Percentiles rank a stretch among this genome's conserved stretches.
Conservation (phyloP, 2,797 vertebrate genomes). For the Pagetopsis macropterus region DNA sequence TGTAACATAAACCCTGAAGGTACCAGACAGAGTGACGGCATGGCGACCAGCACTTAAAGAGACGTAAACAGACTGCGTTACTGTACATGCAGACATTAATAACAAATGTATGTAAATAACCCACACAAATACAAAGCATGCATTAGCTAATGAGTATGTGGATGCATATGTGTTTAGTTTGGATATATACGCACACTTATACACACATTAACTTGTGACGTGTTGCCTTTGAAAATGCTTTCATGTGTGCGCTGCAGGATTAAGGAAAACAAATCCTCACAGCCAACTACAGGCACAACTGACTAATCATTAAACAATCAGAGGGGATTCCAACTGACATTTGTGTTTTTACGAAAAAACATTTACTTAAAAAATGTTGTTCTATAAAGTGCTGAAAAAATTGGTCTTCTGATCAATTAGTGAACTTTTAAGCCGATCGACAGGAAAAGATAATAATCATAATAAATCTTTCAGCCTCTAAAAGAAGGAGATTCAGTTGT, state of each 20-base stretch:
- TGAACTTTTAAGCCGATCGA: no score
- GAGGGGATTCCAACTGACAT: constrained; percentile 19
- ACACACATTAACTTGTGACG: constrained; percentile 9
- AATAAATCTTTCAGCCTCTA: no score
- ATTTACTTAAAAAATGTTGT: not conserved
- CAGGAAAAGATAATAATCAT: no score
- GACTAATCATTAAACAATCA: constrained; percentile 36
- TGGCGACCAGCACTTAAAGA: constrained; percentile 1
- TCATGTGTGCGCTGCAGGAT: constrained; percentile 50
- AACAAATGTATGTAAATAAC: constrained; percentile 3
- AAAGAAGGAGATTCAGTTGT: no score
- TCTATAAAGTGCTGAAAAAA: not conserved
- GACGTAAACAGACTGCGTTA: not conserved
- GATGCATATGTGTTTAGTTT: constrained; percentile 10
- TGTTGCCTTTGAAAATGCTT: constrained; percentile 20
- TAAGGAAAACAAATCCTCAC: constrained; percentile 57
- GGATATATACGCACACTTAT: not conserved
- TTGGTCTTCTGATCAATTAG: no score
- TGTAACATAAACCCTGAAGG: constrained; percentile 33
- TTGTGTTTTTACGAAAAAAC: constrained; percentile 19
- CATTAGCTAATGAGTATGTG: not conserved
- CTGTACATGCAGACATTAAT: not conserved
- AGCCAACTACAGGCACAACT: constrained; percentile 39
- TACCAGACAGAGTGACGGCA: constrained; percentile 22
- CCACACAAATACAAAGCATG: constrained; percentile 1